A percentile compares a stretch with the other conserved stretches of the same genome.
Evolutionary conservation across 1,140 invertebrate genomes (phyloP).

Genomic region (Drosophila paulistorum): DNA sequence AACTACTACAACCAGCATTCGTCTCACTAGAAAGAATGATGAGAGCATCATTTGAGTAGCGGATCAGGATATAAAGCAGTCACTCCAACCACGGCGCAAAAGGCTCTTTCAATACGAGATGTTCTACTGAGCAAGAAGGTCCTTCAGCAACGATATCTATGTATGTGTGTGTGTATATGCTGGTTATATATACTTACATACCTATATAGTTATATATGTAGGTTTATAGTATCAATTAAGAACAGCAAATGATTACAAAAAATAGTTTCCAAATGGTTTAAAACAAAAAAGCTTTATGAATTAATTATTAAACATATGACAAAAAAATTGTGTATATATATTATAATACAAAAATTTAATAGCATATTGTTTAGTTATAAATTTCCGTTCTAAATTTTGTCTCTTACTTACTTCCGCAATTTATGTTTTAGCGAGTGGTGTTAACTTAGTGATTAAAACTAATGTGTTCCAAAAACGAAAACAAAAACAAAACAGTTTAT

Average conservation of each 20-base stretch:
- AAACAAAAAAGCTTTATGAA: slow-evolving; percentile 67
- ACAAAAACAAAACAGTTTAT: slow-evolving; percentile 16
- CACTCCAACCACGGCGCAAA: slow-evolving; percentile 6
- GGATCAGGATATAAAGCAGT: slow-evolving; percentile 26
- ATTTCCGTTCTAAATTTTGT: slow-evolving; percentile 20
- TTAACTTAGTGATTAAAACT: slow-evolving; percentile 53
- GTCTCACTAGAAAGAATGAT: slow-evolving; percentile 77
- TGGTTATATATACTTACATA: not conserved
- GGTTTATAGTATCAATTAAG: slow-evolving; percentile 45
- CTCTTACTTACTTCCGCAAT: slow-evolving; percentile 20
- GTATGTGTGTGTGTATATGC: slow-evolving; percentile 28
- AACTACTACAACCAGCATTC: slow-evolving; percentile 75
- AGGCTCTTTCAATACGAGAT: slow-evolving; percentile 61
- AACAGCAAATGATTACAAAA: slow-evolving; percentile 19
- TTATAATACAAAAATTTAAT: slow-evolving; percentile 6
- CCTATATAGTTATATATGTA: not conserved
- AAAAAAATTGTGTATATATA: slow-evolving; percentile 53
- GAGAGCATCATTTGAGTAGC: slow-evolving; percentile 80
- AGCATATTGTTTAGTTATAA: slow-evolving; percentile 30
- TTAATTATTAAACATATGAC: slow-evolving; percentile 34
- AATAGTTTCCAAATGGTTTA: slow-evolving; percentile 49
- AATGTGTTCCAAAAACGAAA: slow-evolving; percentile 67
- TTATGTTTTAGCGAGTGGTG: slow-evolving; percentile 47
- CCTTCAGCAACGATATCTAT: slow-evolving; percentile 5
- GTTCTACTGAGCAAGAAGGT: slow-evolving; percentile 54